Evolutionary conservation across 2,113 vertebrate genomes (phyloP).

Genomic region (Vulpes ferrilata): DNA sequence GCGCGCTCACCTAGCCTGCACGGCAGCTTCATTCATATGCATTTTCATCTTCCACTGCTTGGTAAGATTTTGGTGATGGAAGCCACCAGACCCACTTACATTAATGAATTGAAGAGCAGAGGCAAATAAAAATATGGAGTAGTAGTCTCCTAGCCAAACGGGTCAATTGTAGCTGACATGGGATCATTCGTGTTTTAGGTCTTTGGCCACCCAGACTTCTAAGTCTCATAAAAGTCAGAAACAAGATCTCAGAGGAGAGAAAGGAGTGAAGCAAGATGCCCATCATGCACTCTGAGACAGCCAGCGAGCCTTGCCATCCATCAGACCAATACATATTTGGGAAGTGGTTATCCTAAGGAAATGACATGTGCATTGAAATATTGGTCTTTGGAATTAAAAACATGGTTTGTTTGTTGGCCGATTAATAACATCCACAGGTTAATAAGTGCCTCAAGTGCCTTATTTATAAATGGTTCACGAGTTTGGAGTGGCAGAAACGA

Average conservation of each 20-base stretch:
- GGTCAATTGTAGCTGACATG: neutral
- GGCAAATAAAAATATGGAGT: neutral
- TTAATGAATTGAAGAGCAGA: neutral
- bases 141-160: neutral
- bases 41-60: neutral
- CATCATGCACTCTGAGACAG: neutral
- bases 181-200: neutral
- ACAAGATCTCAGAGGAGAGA: neutral
- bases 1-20: neutral
- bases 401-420: neutral
- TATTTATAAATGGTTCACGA: neutral
- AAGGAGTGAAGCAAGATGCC: neutral
- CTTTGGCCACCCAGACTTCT: neutral
- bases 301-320: neutral
- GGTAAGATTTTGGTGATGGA: neutral
- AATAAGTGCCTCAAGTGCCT: neutral
- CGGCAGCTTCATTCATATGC: neutral
- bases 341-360: neutral
- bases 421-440: neutral
- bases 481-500: neutral
- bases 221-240: constrained; percentile 8
- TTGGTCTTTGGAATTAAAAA: neutral
- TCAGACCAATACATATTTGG: neutral
- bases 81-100: neutral
- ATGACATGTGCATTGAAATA: neutral